phyloP scores from a whole-genome alignment of 2,113 vertebrate genomes.

The Ia io region DNA sequence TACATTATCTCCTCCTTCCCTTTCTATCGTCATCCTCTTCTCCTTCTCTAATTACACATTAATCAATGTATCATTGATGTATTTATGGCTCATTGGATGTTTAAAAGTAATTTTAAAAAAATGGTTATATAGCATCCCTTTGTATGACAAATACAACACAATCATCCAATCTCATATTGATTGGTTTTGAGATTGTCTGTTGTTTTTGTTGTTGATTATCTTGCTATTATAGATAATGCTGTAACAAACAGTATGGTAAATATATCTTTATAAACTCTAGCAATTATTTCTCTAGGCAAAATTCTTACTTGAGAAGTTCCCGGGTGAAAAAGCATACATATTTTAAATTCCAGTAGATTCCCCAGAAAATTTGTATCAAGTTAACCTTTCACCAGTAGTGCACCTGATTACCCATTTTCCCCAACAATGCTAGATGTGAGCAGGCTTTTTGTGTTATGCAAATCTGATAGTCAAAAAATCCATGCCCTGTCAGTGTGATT shows the following conservation, averaged over 20 bases:
- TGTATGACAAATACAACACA: background rate
- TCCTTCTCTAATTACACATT: background rate
- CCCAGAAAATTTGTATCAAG: background rate
- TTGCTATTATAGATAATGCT: background rate
- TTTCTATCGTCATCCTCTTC: background rate
- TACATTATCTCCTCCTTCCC: background rate
- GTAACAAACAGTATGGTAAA: background rate
- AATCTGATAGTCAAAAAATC: background rate
- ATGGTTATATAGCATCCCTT: background rate
- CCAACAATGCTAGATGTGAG: background rate
- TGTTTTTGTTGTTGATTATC: background rate
- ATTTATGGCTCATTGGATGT: background rate
- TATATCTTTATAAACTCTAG: background rate
- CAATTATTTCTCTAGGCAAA: background rate
- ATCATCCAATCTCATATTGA: background rate
- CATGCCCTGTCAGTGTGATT: no score
- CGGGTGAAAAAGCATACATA: background rate
- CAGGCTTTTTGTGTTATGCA: background rate
- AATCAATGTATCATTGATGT: background rate
- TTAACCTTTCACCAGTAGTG: background rate
- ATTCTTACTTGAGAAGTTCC: background rate
- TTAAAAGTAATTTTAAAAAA: background rate
- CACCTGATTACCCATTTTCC: background rate
- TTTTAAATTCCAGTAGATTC: background rate
- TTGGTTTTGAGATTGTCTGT: background rate